A percentile compares a stretch with the other conserved stretches of the same genome.
phyloP scores from a whole-genome alignment of 2,888 invertebrate species.

The Oscheius sp. region DNA sequence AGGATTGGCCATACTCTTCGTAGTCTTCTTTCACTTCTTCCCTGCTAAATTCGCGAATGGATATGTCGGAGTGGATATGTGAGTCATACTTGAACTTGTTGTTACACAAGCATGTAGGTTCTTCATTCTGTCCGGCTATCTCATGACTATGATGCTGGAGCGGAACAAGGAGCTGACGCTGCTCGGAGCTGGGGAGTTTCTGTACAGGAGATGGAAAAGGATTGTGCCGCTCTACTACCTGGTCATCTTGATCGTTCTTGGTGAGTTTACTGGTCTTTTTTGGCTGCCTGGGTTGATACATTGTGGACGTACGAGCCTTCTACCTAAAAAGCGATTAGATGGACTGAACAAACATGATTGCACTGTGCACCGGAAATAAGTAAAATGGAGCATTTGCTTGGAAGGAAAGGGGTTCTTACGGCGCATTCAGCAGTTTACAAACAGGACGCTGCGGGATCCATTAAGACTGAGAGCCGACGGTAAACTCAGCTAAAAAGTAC shows the following conservation, averaged over 20 bases:
- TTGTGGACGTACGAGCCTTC: neutral
- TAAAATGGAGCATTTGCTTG: neutral
- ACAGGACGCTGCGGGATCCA: neutral
- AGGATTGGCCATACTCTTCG: constrained; percentile 2
- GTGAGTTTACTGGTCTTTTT: neutral
- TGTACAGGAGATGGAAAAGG: neutral
- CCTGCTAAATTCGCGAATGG: constrained; percentile 7
- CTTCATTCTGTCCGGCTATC: constrained; percentile 15
- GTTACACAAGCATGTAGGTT: neutral
- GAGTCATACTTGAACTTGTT: neutral
- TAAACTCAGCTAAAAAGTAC: too few relatives aligned
- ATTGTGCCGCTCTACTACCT: constrained; percentile 7
- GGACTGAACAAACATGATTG: neutral
- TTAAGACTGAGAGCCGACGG: too few relatives aligned
- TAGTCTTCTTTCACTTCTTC: neutral
- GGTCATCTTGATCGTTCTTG: neutral
- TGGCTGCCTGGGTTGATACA: neutral
- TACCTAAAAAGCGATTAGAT: neutral
- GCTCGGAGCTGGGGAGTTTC: neutral
- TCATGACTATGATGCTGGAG: constrained; percentile 5
- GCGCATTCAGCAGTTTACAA: too few relatives aligned
- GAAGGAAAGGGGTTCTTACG: too few relatives aligned
- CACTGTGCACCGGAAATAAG: neutral
- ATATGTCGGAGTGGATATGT: constrained; percentile 8
- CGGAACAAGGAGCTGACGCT: neutral